phyloP scores from a whole-genome alignment of 64 coral and sea anemone genomes.

The Dendronephthya gigantea region DNA sequence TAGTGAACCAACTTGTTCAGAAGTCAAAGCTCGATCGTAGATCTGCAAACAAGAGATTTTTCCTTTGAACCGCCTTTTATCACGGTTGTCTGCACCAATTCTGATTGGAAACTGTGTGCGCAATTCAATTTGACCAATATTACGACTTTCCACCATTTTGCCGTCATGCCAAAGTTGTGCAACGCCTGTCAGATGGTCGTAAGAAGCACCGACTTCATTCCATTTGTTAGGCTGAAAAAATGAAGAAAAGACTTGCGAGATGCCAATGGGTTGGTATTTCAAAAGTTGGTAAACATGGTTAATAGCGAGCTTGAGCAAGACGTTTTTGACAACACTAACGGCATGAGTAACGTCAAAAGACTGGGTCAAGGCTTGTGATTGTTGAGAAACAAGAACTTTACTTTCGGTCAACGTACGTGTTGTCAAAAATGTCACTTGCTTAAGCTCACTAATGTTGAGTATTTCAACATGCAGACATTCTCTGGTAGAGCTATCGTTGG shows the following conservation, averaged over 20 bases:
- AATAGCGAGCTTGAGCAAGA: too few species aligned
- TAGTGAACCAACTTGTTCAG: slow-evolving; percentile 81
- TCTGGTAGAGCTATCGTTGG: too few species aligned
- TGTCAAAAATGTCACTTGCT: too few species aligned
- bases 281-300: too few species aligned
- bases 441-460: not conserved
- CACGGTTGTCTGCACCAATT: slow-evolving; percentile 58
- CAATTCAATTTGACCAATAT: slow-evolving; percentile 68
- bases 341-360: too few species aligned
- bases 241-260: not conserved
- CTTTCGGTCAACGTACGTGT: too few species aligned
- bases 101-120: slow-evolving; percentile 88
- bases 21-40: slow-evolving; percentile 70
- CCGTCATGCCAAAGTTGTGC: slow-evolving; percentile 94
- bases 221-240: slow-evolving; percentile 56
- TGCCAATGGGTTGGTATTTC: too few species aligned
- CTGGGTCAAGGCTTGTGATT: too few species aligned
- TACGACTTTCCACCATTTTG: slow-evolving; percentile 97
- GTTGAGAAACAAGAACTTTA: too few species aligned
- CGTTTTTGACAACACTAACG: too few species aligned
- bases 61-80: slow-evolving; percentile 61
- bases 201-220: slow-evolving; percentile 92
- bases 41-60: slow-evolving; percentile 94
- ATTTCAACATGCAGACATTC: too few species aligned
- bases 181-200: slow-evolving; percentile 92